Evolutionary conservation across 1,140 invertebrate genomes (phyloP), one percentile per base, ranked within the genome.

Genomic region (Hyposmocoma kahamanoa): DNA sequence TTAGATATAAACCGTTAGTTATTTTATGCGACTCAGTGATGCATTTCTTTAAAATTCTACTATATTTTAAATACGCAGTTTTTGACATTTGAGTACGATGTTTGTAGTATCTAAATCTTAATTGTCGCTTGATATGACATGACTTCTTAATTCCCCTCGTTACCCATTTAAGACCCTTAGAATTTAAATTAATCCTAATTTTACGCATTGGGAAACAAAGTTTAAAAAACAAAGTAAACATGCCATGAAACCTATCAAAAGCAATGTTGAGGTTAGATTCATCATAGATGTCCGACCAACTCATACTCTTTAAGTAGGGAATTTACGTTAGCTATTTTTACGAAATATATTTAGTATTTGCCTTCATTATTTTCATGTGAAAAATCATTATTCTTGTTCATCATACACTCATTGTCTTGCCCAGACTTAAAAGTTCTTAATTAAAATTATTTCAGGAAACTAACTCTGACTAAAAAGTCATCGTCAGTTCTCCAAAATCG

Each of bases 151-250:
- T 22, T 1, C 45, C 45, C 11, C 17, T 36, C 3, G 34, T 26
- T 38, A 47, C 9, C 46, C 34, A 47, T 18, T 11, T 18, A 2
- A 18, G 30, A 15, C 21, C 8, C 8, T n/a, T 5, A 11, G 8
- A n/a, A n/a, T 47, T 42, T 42, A 36, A 30, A 21, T 46, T 47
- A 20, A 42, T 15, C 36, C 42, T 55, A 11, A 52, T 36, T 21
- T n/a, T 32, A 38, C 46, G 44, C 34, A 36, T 38, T 9, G 56
- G 60, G 49, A 62, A 62, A 42, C 60, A 62, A n/a, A 62, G 43
- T 1, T 62, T 58, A 22, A 52, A 62, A 8, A 62, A 42, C 17
- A 62, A 28, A 17, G 28, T 44, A 30, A 56, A 48, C 2, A 34
- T 9, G 3, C 59, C 47, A 21, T 59, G 34, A 51, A 62, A 59